Base-by-base conservation (phyloP, 2,888 invertebrate species). In the Orthonevra nobilis region DNA sequence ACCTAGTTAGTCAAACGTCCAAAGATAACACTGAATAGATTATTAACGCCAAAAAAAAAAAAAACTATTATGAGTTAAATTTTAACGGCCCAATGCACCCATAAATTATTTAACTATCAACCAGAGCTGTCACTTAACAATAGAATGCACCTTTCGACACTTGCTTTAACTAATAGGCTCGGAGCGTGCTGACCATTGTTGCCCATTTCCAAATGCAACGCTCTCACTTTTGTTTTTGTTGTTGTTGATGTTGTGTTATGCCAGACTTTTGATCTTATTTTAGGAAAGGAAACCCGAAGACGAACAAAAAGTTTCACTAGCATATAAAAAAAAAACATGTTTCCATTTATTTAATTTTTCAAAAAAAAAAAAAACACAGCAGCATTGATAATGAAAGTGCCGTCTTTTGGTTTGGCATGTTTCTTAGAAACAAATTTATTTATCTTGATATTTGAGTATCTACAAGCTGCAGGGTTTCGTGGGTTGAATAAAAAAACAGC, bases 241-340 rank as follows among this genome's bases (percentile, higher is more conserved):
- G n/a, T n/a, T n/a, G n/a, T n/a, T n/a, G n/a, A n/a, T n/a, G n/a
- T 52, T 6, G 4, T 30, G 20, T 34, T 64, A 20, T 64, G 42
- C 34, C 17, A 46, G 66, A 66, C 66, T 66, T 56, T 66, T 66
- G 66, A 66, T 66, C 66, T 66, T 44, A 66, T 66, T n/a, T 66
- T 66, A 44, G 66, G 56, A 66, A 40, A 26, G 20, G 42, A 12
- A 17, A 32, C 14, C 9, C 12, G 4, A 42, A 14, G 14, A 17
- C 4, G 42, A 2, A 34, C 20, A 61, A 42, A 64, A 44, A 61
- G 36, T 66, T 66, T 66, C 66, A 66, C 66, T 66, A 10, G 56
- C 34, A 3, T 52, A 42, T 32, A 34, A 52, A 56, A 30, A n/a
- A n/a, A 10, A 46, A 66, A 66, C 66, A 34, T 34, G 34, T 34